Conservation (phyloP, 1,140 invertebrate species). For the Brachystomella parvula region DNA sequence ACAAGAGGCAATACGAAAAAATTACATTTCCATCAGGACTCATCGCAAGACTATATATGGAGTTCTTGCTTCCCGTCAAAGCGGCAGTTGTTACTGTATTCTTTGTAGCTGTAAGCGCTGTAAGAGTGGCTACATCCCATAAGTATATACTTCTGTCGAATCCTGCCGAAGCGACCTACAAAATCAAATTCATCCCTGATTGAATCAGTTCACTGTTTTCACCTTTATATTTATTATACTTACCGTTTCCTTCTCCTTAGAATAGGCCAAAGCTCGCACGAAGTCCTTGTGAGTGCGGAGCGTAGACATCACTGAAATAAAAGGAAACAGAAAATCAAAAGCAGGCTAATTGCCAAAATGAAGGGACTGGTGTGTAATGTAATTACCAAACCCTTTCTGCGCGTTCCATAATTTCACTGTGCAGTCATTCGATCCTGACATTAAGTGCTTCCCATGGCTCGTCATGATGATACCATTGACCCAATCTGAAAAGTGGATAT, state of each 20-base stretch:
- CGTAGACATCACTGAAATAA: constrained; percentile 79
- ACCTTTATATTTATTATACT: neutral
- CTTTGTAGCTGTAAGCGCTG: constrained; percentile 92
- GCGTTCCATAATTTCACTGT: constrained; percentile 99
- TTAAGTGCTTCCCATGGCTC: constrained; percentile 91
- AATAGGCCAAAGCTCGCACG: constrained; percentile 95
- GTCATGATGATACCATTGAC: constrained; percentile 98
- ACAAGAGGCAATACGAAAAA: no score
- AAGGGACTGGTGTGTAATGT: neutral
- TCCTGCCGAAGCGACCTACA: constrained; percentile 90
- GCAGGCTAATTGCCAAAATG: neutral
- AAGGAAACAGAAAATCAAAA: neutral
- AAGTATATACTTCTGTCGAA: constrained; percentile 94
- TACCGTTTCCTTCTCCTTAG: constrained; percentile 77
- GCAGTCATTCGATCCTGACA: constrained; percentile 97
- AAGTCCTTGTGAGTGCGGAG: constrained; percentile 97
- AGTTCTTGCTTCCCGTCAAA: constrained; percentile 92
- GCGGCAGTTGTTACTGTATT: constrained; percentile 98
- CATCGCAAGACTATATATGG: constrained; percentile 98
- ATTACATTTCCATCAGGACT: constrained; percentile 90
- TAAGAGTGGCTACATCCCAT: constrained; percentile 98
- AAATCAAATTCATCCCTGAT: neutral
- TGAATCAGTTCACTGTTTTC: neutral
- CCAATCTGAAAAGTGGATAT: constrained; percentile 66
- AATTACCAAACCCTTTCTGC: constrained; percentile 88